Percentiles rank a stretch among this genome's conserved stretches.
phyloP scores from a whole-genome alignment of 2,888 invertebrate species.

The Hanleya hanleyi region DNA sequence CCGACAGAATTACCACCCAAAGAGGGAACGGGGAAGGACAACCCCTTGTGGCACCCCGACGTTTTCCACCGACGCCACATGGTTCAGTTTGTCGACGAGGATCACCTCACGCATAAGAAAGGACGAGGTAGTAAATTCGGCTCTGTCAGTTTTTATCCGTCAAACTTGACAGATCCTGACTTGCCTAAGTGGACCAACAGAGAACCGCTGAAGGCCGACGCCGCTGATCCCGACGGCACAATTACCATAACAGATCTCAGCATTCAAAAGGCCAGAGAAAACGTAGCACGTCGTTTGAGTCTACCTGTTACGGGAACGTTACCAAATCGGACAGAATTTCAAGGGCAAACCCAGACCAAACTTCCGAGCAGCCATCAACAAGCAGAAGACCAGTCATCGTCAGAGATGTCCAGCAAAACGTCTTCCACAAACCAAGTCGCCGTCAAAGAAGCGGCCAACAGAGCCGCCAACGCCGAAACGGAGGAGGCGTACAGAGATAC shows the following conservation, averaged over 20 bases:
- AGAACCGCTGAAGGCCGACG: not conserved
- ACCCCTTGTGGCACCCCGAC: not conserved
- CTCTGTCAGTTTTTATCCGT: not conserved
- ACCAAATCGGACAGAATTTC: too few species aligned
- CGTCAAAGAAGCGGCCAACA: not conserved
- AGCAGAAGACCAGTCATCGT: too few species aligned
- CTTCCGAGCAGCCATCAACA: too few species aligned
- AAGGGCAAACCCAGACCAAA: too few species aligned
- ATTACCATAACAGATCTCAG: not conserved
- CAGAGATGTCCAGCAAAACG: too few species aligned
- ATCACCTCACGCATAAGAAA: not conserved
- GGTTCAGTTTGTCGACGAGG: constrained; percentile 1
- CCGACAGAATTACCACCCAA: not conserved
- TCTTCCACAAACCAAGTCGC: too few species aligned
- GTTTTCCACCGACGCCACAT: not conserved
- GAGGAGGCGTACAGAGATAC: not conserved
- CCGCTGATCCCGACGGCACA: not conserved
- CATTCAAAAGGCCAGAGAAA: not conserved
- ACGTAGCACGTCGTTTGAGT: not conserved
- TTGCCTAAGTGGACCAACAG: not conserved
- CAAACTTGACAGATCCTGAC: not conserved
- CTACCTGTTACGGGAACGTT: too few species aligned
- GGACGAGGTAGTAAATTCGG: not conserved
- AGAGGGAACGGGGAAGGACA: not conserved
- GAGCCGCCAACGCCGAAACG: not conserved